These are phyloP conservation scores for Drosophila maculinotata DNA, from an alignment of 2,888 invertebrate species.

Conservation along the genomic window DNA sequence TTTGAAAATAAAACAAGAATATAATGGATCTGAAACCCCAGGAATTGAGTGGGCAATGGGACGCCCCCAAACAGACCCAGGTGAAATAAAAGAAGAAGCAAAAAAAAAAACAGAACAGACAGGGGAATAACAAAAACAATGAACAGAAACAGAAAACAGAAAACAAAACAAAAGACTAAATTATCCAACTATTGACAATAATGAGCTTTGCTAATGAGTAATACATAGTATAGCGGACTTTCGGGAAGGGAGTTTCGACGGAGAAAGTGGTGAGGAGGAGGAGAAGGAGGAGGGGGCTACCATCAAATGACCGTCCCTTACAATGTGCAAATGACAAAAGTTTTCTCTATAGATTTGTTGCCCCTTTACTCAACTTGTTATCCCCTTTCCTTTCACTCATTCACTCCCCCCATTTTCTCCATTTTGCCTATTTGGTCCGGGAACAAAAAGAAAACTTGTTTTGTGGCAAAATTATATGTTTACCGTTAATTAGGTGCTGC, in stretches of 20 bases:
- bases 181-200: constrained; percentile 80
- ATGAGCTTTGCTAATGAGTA: constrained; percentile 79
- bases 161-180: constrained; percentile 63
- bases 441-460: constrained; percentile 31
- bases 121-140: constrained; percentile 5
- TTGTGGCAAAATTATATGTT: constrained; percentile 48
- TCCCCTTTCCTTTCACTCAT: not conserved
- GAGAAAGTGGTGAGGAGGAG: not conserved
- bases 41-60: not conserved
- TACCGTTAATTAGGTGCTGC: constrained; percentile 55
- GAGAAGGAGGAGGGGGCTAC: not conserved
- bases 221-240: constrained; percentile 34
- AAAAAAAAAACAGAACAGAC: not conserved
- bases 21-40: constrained; percentile 30
- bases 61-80: constrained; percentile 18
- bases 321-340: constrained; percentile 76
- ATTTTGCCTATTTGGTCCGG: not conserved
- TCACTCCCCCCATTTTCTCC: not conserved
- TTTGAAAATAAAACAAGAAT: constrained; percentile 73
- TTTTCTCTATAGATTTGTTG: constrained; percentile 55
- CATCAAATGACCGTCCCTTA: constrained; percentile 21
- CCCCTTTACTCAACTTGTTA: constrained; percentile 6
- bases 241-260: not conserved
- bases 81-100: constrained; percentile 25
- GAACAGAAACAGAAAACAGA: constrained; percentile 17